Evolutionary conservation across 2,113 vertebrate genomes (phyloP).

Genomic region (Pelobates fuscus): DNA sequence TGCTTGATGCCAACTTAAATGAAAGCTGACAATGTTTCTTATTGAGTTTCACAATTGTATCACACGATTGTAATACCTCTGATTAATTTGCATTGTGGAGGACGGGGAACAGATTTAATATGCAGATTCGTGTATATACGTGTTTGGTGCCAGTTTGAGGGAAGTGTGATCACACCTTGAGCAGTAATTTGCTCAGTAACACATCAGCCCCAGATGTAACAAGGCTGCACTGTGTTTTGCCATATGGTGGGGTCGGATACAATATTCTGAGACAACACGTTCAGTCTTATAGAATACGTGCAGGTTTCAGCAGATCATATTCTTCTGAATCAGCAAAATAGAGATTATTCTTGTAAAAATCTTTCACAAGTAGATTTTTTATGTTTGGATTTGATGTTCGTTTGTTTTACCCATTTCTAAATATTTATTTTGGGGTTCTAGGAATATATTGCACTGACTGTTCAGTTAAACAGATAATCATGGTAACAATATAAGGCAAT

Average conservation of each 20-base stretch:
- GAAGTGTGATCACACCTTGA: constrained; percentile 17
- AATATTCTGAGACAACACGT: constrained; percentile 17
- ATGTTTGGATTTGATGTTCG: too few species aligned
- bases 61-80: constrained; percentile 1
- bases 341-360: background rate
- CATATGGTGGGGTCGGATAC: constrained; percentile 17
- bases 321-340: background rate
- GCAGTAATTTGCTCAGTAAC: constrained; percentile 24
- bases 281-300: background rate
- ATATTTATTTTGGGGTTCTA: too few species aligned
- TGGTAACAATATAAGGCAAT: too few species aligned
- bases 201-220: constrained; percentile 29
- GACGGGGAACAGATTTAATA: constrained; percentile 11
- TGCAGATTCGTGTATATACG: constrained; percentile 7
- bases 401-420: too few species aligned
- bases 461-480: too few species aligned
- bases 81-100: constrained; percentile 15
- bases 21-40: constrained; percentile 22
- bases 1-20: constrained; percentile 12
- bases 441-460: too few species aligned
- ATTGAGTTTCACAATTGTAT: constrained; percentile 35
- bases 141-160: constrained; percentile 12
- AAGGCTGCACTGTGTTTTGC: constrained; percentile 4
- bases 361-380: too few species aligned
- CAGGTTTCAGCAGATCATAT: background rate